Conservation (phyloP, 2,888 invertebrate genomes). For the Idaea dimidiata region DNA sequence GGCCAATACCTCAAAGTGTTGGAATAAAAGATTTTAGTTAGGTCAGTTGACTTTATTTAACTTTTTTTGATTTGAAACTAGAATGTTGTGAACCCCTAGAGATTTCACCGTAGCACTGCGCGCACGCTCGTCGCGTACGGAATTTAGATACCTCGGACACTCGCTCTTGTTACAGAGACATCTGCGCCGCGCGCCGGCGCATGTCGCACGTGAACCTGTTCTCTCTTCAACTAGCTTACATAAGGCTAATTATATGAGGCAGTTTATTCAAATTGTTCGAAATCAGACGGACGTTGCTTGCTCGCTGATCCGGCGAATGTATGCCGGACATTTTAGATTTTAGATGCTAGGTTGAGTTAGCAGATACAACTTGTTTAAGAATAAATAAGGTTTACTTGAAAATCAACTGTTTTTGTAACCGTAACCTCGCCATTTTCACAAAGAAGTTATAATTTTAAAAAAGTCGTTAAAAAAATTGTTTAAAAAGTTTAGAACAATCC, state of each 20-base stretch:
- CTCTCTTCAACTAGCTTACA: slow-evolving; percentile 44
- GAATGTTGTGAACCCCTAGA: slow-evolving; percentile 51
- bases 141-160: slow-evolving; percentile 66
- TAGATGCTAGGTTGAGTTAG: neutral
- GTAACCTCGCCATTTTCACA: no score
- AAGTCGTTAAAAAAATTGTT: no score
- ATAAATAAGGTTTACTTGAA: neutral
- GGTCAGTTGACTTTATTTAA: slow-evolving; percentile 8
- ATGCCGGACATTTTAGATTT: neutral
- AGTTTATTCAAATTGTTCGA: slow-evolving; percentile 31
- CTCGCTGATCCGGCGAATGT: slow-evolving; percentile 18
- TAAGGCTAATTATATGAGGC: slow-evolving; percentile 32
- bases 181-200: slow-evolving; percentile 52
- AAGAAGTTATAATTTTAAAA: no score
- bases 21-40: no score
- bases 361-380: neutral
- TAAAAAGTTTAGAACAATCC: no score
- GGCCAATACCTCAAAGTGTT: no score
- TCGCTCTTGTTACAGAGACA: slow-evolving; percentile 64
- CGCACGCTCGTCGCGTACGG: slow-evolving; percentile 51
- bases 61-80: slow-evolving; percentile 7
- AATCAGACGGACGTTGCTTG: slow-evolving; percentile 24
- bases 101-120: slow-evolving; percentile 55
- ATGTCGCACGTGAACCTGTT: slow-evolving; percentile 41
- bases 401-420: slow-evolving; percentile 52